A percentile compares a stretch with the other conserved stretches of the same genome.
Evolutionary conservation across 2,888 invertebrate species (phyloP).

Genomic region (Drosophila mimica): DNA sequence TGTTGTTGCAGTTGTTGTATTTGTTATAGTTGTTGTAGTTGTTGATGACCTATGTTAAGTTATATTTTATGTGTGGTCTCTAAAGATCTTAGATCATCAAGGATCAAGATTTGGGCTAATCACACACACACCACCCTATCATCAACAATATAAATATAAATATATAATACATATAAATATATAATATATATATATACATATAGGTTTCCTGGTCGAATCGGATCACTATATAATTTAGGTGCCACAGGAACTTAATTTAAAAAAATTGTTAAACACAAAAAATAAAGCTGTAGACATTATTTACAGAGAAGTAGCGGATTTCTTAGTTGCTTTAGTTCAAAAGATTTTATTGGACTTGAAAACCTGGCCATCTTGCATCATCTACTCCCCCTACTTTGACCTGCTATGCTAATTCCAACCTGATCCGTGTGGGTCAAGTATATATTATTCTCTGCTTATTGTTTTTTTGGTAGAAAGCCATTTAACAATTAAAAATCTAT

Average conservation of each 20-base stretch:
- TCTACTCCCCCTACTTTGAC: background rate
- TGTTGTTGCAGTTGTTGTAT: background rate
- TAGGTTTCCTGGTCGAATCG: too few relatives aligned
- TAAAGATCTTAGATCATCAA: conserved; percentile 3
- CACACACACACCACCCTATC: background rate
- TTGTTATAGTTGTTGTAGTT: background rate
- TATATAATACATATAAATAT: too few relatives aligned
- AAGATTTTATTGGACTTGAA: background rate
- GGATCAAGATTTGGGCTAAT: too few relatives aligned
- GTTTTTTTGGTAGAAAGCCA: background rate
- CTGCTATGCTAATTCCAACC: background rate
- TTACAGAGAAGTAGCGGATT: background rate
- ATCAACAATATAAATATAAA: background rate
- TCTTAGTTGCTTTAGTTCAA: background rate
- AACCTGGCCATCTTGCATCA: background rate
- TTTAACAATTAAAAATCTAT: conserved; percentile 16
- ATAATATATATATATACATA: too few relatives aligned
- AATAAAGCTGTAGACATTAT: background rate
- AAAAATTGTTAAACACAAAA: background rate
- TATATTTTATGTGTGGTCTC: background rate
- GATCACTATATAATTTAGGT: background rate
- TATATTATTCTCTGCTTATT: background rate
- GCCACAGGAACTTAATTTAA: background rate
- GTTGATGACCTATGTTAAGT: background rate
- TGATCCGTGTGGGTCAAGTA: background rate